Evolutionary conservation across 2,797 vertebrate genomes (phyloP).

Genomic region (Heteromormyrus szaboi): DNA sequence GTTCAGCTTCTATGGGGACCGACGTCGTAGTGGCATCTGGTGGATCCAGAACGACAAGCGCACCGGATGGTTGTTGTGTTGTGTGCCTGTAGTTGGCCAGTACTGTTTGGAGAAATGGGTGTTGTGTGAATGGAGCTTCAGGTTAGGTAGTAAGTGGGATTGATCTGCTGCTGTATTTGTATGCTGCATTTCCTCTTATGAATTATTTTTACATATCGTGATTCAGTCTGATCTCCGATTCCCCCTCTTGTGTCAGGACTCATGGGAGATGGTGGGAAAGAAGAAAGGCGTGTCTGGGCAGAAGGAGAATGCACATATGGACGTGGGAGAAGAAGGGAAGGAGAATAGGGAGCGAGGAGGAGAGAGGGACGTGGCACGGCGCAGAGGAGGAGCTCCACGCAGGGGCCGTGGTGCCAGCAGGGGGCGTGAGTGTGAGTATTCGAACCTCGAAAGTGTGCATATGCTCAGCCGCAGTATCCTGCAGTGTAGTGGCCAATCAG

Average conservation of each 20-base stretch:
- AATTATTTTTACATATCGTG: neutral
- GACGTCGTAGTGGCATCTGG: neutral
- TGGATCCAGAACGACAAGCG: neutral
- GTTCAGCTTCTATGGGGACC: neutral
- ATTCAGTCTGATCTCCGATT: neutral
- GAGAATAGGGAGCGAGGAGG: slow-evolving; percentile 83
- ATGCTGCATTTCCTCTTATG: neutral
- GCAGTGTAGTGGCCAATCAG: neutral
- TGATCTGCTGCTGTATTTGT: neutral
- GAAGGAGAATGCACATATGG: slow-evolving; percentile 82
- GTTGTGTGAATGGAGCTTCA: neutral
- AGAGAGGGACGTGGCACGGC: slow-evolving; percentile 82
- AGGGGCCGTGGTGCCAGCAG: slow-evolving; percentile 83
- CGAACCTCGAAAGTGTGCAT: neutral
- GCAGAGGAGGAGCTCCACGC: slow-evolving; percentile 79
- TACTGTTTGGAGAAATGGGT: neutral
- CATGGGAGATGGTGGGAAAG: slow-evolving; percentile 99
- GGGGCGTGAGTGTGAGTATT: slow-evolving; percentile 85
- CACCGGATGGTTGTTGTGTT: neutral
- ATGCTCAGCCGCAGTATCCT: neutral
- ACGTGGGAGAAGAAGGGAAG: slow-evolving; percentile 86
- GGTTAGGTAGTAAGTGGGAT: neutral
- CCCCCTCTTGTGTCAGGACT: slow-evolving; percentile 66
- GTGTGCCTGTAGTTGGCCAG: neutral
- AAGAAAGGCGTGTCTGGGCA: slow-evolving; percentile 94